Conservation (phyloP, 1,140 invertebrate species). For the Augochlora pura region DNA sequence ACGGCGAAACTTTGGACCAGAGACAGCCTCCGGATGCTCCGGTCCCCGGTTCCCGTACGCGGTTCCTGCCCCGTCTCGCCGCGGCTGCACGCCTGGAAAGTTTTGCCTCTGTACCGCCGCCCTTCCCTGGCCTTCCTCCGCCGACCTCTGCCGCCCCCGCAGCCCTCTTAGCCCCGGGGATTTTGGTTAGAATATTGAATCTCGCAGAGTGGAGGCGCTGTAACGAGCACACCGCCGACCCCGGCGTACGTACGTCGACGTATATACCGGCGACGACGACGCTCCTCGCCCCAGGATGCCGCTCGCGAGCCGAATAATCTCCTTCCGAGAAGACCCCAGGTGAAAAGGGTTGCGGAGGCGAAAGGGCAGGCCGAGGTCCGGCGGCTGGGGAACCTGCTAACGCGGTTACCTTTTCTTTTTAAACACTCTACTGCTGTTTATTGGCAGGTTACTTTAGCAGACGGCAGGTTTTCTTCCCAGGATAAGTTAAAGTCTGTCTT, state of each 20-base stretch:
- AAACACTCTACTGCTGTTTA: too few relatives aligned
- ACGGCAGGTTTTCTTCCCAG: too few relatives aligned
- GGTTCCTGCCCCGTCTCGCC: not conserved
- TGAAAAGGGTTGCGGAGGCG: not conserved
- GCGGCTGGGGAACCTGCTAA: too few relatives aligned
- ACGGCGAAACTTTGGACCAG: slow-evolving; percentile 71
- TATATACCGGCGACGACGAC: slow-evolving; percentile 33
- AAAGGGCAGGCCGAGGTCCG: too few relatives aligned
- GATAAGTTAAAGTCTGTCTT: too few relatives aligned
- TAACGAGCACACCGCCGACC: slow-evolving; percentile 73
- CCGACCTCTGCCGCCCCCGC: slow-evolving; percentile 14
- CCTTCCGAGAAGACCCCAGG: slow-evolving; percentile 30
- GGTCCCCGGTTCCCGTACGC: slow-evolving; percentile 19
- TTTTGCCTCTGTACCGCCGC: slow-evolving; percentile 3
- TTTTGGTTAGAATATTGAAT: slow-evolving; percentile 81
- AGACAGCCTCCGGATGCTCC: slow-evolving; percentile 44
- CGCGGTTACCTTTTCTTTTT: too few relatives aligned
- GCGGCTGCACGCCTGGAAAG: slow-evolving; percentile 11
- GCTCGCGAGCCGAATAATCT: slow-evolving; percentile 61
- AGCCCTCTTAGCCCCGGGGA: slow-evolving; percentile 74
- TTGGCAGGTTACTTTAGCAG: too few relatives aligned
- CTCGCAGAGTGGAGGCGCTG: slow-evolving; percentile 75
- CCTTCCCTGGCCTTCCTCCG: not conserved
- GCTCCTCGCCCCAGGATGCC: slow-evolving; percentile 15
- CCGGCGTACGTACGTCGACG: slow-evolving; percentile 47